A percentile compares a stretch with the other conserved stretches of the same genome.
Conservation (phyloP, 2,888 invertebrate genomes). For the Agapostemon virescens region DNA sequence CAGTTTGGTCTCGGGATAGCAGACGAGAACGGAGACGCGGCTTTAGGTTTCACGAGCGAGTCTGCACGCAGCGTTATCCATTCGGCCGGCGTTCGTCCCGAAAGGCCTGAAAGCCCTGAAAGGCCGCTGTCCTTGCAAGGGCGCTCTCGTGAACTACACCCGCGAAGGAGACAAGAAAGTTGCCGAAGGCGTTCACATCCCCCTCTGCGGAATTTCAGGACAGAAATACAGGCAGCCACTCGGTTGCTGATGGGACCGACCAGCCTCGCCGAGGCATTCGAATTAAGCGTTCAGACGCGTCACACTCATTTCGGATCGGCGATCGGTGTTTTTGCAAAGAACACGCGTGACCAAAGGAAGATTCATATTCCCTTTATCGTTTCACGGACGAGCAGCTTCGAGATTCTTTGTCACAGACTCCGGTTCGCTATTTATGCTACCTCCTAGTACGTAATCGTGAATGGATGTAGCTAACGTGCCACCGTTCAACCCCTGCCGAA, state of each 20-base stretch:
- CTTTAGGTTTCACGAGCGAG: slow-evolving; percentile 2
- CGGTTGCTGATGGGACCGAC: not conserved
- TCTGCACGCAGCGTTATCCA: slow-evolving; percentile 12
- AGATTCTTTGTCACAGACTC: not conserved
- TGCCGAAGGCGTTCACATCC: slow-evolving; percentile 42
- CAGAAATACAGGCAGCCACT: slow-evolving; percentile 27
- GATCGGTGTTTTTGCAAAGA: slow-evolving; percentile 9
- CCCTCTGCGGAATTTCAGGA: slow-evolving; percentile 38
- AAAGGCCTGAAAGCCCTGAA: slow-evolving; percentile 54
- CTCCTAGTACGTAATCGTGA: not conserved
- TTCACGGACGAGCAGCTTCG: not conserved
- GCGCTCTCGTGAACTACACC: slow-evolving; percentile 55
- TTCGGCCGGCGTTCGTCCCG: slow-evolving; percentile 40
- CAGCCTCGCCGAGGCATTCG: not conserved
- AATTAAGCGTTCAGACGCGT: slow-evolving; percentile 3
- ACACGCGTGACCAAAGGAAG: not conserved
- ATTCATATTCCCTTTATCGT: not conserved
- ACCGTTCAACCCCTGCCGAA: too few species aligned
- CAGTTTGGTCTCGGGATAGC: not conserved
- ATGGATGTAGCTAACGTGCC: too few species aligned
- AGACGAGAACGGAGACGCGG: not conserved
- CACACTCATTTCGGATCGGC: not conserved
- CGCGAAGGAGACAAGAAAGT: slow-evolving; percentile 41
- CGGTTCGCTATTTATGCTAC: not conserved
- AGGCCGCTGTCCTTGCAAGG: slow-evolving; percentile 68